Conservation (phyloP, 1,140 invertebrate genomes). For the Schlechtendalia chinensis region DNA sequence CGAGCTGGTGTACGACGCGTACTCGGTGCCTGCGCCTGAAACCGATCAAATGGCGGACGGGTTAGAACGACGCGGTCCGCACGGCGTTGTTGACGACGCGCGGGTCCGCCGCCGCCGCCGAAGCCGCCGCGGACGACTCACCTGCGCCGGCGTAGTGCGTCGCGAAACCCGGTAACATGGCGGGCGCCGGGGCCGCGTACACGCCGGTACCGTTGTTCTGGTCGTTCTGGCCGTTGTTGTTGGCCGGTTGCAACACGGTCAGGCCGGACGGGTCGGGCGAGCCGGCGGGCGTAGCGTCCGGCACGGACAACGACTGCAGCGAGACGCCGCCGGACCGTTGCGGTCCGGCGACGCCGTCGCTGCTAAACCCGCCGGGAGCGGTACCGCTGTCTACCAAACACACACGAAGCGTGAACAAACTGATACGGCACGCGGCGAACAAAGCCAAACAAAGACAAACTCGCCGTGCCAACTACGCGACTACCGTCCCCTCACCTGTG, state of each 20-base stretch:
- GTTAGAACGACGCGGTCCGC: too few relatives aligned
- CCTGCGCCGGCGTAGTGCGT: constrained; percentile 67
- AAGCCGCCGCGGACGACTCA: constrained; percentile 60
- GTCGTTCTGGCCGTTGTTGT: too few relatives aligned
- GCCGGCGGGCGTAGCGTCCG: constrained; percentile 59
- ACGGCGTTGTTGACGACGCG: too few relatives aligned
- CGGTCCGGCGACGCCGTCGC: constrained; percentile 44
- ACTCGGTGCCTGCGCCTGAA: constrained; percentile 62
- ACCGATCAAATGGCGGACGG: constrained; percentile 58
- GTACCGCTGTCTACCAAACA: constrained; percentile 46
- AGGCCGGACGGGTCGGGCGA: constrained; percentile 55
- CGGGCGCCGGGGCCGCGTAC: constrained; percentile 58
- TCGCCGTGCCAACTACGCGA: too few relatives aligned
- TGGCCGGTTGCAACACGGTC: constrained; percentile 61
- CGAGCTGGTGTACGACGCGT: constrained; percentile 66
- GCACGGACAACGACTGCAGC: constrained; percentile 59
- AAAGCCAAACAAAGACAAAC: too few relatives aligned
- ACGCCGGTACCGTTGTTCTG: constrained; percentile 57
- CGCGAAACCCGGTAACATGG: constrained; percentile 70
- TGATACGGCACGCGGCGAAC: too few relatives aligned
- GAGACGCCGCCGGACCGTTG: constrained; percentile 58
- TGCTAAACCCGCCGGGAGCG: constrained; percentile 40
- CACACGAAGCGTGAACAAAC: constrained; percentile 25
- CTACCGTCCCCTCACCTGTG: constrained; percentile 32
- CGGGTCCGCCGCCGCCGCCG: too few relatives aligned